Conservation (phyloP, 2,797 vertebrate species). For the Sebastiscus albofasciatus region DNA sequence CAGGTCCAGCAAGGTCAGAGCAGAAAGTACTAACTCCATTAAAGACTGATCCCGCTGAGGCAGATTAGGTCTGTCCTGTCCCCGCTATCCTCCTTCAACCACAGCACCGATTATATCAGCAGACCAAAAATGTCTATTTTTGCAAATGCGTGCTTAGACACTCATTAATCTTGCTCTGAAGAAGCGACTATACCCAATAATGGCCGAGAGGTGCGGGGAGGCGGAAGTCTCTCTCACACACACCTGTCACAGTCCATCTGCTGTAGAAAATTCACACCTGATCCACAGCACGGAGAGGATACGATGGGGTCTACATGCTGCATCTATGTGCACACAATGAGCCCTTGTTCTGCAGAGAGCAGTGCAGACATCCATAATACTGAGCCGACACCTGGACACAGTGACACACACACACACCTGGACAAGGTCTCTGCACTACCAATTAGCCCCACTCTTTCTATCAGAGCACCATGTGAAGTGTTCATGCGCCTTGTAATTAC, state of each 20-base stretch:
- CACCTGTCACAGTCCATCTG: constrained; percentile 63
- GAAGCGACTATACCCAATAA: constrained; percentile 26
- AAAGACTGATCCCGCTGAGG: constrained; percentile 62
- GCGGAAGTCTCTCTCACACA: constrained; percentile 37
- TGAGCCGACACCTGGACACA: background rate
- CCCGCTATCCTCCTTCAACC: constrained; percentile 37
- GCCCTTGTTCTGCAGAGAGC: background rate
- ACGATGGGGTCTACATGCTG: background rate
- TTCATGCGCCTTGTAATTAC: constrained; percentile 58
- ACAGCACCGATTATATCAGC: constrained; percentile 50
- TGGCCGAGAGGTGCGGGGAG: constrained; percentile 33
- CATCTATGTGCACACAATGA: background rate
- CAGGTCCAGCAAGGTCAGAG: constrained; percentile 62
- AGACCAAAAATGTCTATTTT: constrained; percentile 55
- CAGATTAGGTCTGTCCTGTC: constrained; percentile 62
- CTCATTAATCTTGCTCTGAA: constrained; percentile 60
- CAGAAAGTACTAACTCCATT: constrained; percentile 67
- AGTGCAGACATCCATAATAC: constrained; percentile 1
- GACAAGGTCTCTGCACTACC: constrained; percentile 21
- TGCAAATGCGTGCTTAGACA: constrained; percentile 38
- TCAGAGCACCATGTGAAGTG: constrained; percentile 38
- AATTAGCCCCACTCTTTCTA: constrained; percentile 47
- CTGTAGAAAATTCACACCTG: constrained; percentile 44
- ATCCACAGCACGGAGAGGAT: constrained; percentile 19
- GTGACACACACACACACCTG: constrained; percentile 33